Conservation (phyloP, 2,113 vertebrate species). For the Daubentonia madagascariensis region DNA sequence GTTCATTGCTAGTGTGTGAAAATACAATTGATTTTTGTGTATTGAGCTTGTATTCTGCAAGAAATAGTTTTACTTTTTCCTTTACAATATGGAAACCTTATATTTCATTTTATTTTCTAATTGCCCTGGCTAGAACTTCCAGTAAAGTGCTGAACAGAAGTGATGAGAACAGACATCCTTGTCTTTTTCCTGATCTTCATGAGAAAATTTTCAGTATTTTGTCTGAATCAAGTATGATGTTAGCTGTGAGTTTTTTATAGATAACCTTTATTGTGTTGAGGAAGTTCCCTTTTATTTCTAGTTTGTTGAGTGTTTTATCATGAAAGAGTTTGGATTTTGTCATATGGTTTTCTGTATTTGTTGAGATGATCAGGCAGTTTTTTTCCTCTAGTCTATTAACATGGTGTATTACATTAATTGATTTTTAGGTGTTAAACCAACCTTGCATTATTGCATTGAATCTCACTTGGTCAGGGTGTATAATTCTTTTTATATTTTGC, state of each 20-base stretch:
- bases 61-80: neutral
- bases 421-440: slow-evolving; percentile 1
- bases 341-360: neutral
- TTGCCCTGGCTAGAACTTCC: neutral
- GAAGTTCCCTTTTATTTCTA: slow-evolving; percentile 12
- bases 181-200: neutral
- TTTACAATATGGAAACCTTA: neutral
- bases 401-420: neutral
- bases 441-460: neutral
- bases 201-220: neutral
- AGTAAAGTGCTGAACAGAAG: neutral
- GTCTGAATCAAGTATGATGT: neutral
- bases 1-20: neutral
- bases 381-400: slow-evolving; percentile 21
- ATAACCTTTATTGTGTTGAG: neutral
- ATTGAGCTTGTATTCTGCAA: neutral
- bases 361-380: neutral
- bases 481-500: slow-evolving; percentile 36
- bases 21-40: neutral
- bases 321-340: neutral
- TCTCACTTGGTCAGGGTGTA: neutral
- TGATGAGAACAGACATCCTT: neutral
- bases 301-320: slow-evolving; percentile 1
- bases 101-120: neutral
- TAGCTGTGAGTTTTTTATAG: neutral